A percentile compares a stretch with the other conserved stretches of the same genome.
Conservation (phyloP, 1,140 invertebrate genomes). For the Dolichoris vasculosae region DNA sequence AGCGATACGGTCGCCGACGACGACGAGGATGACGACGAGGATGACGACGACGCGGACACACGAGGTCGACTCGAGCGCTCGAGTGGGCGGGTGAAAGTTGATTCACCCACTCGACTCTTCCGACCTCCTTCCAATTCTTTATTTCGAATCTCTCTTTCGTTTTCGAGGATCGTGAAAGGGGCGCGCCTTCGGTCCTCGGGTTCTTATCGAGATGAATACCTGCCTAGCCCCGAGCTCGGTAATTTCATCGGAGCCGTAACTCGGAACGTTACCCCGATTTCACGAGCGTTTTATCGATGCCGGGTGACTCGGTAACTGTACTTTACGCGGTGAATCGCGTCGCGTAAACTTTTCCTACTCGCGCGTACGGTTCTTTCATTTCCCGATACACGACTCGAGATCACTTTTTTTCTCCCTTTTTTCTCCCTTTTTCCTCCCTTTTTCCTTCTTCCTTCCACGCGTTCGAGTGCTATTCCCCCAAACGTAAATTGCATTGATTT, state of each 20-base stretch:
- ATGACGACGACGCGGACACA: background rate
- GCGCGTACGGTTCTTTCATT: too few relatives aligned
- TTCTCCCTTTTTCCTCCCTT: too few relatives aligned
- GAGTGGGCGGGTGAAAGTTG: slow-evolving; percentile 69
- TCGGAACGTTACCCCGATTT: background rate
- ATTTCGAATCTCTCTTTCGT: too few relatives aligned
- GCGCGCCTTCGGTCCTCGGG: background rate
- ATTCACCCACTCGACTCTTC: slow-evolving; percentile 55
- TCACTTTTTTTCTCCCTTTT: too few relatives aligned
- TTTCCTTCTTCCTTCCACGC: too few relatives aligned
- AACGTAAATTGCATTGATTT: too few relatives aligned
- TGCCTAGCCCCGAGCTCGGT: background rate
- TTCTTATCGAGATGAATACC: background rate
- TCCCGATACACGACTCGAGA: too few relatives aligned
- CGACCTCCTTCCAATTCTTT: slow-evolving; percentile 23
- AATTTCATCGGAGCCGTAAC: slow-evolving; percentile 12
- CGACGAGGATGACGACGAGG: background rate
- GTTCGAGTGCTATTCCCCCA: too few relatives aligned
- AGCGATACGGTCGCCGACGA: slow-evolving; percentile 49
- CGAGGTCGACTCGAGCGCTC: slow-evolving; percentile 40
- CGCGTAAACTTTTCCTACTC: too few relatives aligned
- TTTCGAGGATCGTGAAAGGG: too few relatives aligned
- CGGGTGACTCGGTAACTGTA: too few relatives aligned
- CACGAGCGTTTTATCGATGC: background rate
- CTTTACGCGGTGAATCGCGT: too few relatives aligned